Evolutionary conservation across 2,797 vertebrate genomes (phyloP).

Genomic region (Triplophysa bombifrons): DNA sequence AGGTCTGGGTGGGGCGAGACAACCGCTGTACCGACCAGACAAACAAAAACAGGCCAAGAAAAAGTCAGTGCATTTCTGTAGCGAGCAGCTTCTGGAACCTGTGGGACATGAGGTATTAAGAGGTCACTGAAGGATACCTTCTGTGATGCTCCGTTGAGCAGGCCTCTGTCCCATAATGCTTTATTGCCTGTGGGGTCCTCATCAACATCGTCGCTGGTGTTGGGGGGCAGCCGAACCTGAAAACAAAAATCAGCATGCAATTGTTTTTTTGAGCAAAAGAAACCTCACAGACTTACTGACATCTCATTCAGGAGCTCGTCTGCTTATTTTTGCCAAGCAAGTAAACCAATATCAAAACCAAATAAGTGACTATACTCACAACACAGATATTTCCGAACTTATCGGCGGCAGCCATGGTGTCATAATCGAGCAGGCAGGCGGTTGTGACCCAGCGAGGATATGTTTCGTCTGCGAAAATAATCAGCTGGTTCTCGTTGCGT

Average conservation of each 20-base stretch:
- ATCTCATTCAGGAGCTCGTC: too few species aligned
- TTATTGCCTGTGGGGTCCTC: conserved; percentile 99
- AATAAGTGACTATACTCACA: conserved; percentile 74
- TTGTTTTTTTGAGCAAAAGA: background rate
- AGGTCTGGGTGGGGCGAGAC: conserved; percentile 43
- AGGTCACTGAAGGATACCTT: conserved; percentile 79
- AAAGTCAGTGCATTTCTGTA: conserved; percentile 18
- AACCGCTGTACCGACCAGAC: conserved; percentile 48
- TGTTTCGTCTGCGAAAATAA: conserved; percentile 98
- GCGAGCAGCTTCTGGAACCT: conserved; percentile 22
- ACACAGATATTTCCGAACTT: conserved; percentile 99
- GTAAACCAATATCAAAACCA: conserved; percentile 4
- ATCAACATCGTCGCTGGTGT: conserved; percentile 97
- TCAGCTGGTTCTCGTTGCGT: conserved; percentile 96
- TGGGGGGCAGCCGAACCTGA: conserved; percentile 93
- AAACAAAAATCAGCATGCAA: background rate
- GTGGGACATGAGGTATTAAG: background rate
- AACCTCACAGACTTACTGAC: too few species aligned
- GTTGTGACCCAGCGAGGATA: conserved; percentile 98
- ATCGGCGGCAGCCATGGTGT: conserved; percentile 96
- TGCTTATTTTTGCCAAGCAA: background rate
- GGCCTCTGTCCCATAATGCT: conserved; percentile 96
- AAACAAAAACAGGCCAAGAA: conserved; percentile 47
- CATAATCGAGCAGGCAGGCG: conserved; percentile 92
- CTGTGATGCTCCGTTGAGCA: conserved; percentile 96